A percentile compares a stretch with the other conserved stretches of the same genome.
These are phyloP conservation scores for Poecilia picta DNA, from an alignment of 2,797 vertebrate species.

Conservation along the genomic window DNA sequence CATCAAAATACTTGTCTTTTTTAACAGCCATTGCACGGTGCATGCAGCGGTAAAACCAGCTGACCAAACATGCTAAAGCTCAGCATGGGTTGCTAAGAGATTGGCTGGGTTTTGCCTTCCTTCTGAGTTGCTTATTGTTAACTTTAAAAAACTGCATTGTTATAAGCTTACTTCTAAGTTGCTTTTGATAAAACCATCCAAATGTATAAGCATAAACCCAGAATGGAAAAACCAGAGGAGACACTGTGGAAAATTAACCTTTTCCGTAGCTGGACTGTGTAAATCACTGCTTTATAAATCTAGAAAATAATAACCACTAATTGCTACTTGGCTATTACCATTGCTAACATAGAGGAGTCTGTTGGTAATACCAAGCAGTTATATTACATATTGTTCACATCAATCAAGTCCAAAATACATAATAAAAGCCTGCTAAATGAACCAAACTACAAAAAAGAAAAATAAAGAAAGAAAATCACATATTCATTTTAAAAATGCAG, in stretches of 20 bases:
- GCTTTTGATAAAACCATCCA: not conserved
- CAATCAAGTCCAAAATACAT: not conserved
- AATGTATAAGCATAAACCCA: not conserved
- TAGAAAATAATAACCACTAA: not conserved
- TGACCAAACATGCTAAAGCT: no score
- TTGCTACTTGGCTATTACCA: not conserved
- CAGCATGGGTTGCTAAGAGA: no score
- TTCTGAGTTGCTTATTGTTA: not conserved
- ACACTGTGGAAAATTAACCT: not conserved
- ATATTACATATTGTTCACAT: not conserved
- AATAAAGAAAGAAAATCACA: not conserved
- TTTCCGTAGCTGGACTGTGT: not conserved
- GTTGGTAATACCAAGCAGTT: not conserved
- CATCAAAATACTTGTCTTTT: no score
- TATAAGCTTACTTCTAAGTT: not conserved
- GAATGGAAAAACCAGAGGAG: not conserved
- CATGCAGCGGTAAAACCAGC: no score
- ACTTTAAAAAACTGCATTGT: not conserved
- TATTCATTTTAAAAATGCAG: constrained; percentile 44
- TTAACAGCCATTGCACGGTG: no score
- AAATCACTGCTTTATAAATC: not conserved
- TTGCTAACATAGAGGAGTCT: not conserved
- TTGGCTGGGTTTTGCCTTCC: no score
- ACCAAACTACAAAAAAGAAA: not conserved
- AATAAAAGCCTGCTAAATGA: not conserved